A percentile compares a stretch with the other conserved stretches of the same genome.
These are phyloP conservation scores for Anadara kagoshimensis DNA, from an alignment of 1,140 invertebrate species.

Conservation along the genomic window DNA sequence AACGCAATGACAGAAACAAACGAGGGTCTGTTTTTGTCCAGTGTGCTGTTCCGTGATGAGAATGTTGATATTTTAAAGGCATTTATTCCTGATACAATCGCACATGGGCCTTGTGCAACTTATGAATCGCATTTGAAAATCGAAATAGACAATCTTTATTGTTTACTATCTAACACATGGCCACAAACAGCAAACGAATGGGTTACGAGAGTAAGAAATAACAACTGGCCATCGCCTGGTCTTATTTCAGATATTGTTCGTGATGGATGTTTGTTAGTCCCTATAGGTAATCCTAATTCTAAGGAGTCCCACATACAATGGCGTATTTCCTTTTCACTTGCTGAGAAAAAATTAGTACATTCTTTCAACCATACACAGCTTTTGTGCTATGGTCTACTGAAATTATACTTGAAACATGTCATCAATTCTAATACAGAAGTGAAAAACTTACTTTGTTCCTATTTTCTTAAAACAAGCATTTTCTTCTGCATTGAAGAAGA, in stretches of 20 bases:
- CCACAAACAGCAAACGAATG: conserved; percentile 5
- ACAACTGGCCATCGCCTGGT: neutral
- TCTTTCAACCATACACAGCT: conserved; percentile 23
- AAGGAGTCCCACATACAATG: conserved; percentile 10
- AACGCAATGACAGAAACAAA: too few relatives aligned
- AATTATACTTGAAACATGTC: conserved; percentile 20
- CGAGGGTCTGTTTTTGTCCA: too few relatives aligned
- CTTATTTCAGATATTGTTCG: neutral
- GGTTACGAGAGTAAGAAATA: neutral
- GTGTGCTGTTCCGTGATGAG: too few relatives aligned
- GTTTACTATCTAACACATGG: conserved; percentile 16
- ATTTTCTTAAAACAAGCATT: conserved; percentile 26
- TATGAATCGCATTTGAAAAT: too few relatives aligned
- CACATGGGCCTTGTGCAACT: conserved; percentile 17
- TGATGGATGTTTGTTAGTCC: conserved; percentile 11
- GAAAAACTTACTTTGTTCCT: conserved; percentile 20
- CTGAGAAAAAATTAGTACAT: conserved; percentile 19
- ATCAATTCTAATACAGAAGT: neutral
- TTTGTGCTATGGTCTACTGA: conserved; percentile 15
- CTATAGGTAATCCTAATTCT: conserved; percentile 5
- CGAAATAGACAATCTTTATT: neutral
- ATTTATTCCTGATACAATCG: neutral
- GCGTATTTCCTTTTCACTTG: conserved; percentile 23
- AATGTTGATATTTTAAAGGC: too few relatives aligned
- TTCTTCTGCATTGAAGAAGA: conserved; percentile 21